Percentiles rank a stretch among this genome's conserved stretches.
Evolutionary conservation across 2,888 invertebrate species (phyloP).

Genomic region (Synanthedon formicaeformis): DNA sequence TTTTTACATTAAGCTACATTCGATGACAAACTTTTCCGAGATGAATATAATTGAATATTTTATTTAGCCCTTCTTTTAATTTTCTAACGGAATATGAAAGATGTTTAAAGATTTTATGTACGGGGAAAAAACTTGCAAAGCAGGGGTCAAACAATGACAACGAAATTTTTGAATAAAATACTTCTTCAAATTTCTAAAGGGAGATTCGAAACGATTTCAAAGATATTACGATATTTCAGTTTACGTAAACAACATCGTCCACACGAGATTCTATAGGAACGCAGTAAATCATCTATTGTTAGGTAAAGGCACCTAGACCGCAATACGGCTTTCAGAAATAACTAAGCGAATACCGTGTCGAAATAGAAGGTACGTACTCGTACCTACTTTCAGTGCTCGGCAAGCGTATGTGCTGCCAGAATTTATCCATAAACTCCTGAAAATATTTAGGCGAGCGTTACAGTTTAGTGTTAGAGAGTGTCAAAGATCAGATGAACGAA

Average conservation of each 20-base stretch:
- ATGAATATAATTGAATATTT: slow-evolving; percentile 27
- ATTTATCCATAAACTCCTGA: slow-evolving; percentile 25
- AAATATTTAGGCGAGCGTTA: background rate
- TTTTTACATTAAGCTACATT: slow-evolving; percentile 45
- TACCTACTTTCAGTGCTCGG: background rate
- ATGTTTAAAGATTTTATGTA: no score
- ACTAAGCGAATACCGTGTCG: slow-evolving; percentile 27
- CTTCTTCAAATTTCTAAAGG: no score
- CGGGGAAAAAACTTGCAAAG: no score
- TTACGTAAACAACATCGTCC: slow-evolving; percentile 1
- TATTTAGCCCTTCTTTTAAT: slow-evolving; percentile 15
- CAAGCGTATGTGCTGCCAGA: slow-evolving; percentile 26
- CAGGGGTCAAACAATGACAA: no score
- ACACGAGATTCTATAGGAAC: slow-evolving; percentile 9
- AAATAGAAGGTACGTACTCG: slow-evolving; percentile 20
- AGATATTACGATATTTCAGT: background rate
- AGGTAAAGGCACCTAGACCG: slow-evolving; percentile 37
- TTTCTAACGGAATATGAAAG: slow-evolving; percentile 9
- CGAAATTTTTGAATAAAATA: no score
- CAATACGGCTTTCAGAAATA: slow-evolving; percentile 43
- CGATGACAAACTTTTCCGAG: slow-evolving; percentile 25
- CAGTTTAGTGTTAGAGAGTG: no score
- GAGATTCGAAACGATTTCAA: background rate
- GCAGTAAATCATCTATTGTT: slow-evolving; percentile 35
- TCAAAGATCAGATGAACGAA: no score